Base-by-base conservation (phyloP, 1,140 invertebrate genomes). In the Drusus annulatus region DNA sequence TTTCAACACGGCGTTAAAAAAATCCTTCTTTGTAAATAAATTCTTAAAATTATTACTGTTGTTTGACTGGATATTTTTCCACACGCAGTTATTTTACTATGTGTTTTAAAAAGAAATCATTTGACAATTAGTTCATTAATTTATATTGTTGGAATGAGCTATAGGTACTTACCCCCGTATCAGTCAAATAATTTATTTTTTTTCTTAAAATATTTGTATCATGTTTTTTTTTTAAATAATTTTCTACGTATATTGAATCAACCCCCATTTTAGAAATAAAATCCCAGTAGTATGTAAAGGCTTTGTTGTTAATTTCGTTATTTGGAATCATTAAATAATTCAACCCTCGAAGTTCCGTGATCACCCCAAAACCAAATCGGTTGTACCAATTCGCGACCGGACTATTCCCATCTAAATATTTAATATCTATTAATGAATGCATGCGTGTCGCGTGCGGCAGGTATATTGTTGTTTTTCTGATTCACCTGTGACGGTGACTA, bases 371-470 rank as follows among this genome's bases (percentile, higher is more conserved):
- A 63, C 7, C 6, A 51, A 69, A 51, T 50, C 65, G n/a, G 51
- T 36, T 50, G 65, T 69, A 69, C 65, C 65, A 19, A 69, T 69
- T 69, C 31, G 65, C 65, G 65, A 69, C 3, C 65, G 65, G 65
- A 50, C 65, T n/a, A 19, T 19, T 50, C 17, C 45, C 17, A 17
- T 21, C 54, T 19, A 21, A 17, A n/a, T 23, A 69, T 21, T 19
- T 56, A 56, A 17, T 56, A 17, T 56, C 19, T 56, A 69, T 69
- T 69, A 50, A 45, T 69, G n/a, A 13, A 19, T 69, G 28, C 65
- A 19, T 19, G 65, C 65, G n/a, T 69, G 65, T 6, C 45, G 65
- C 65, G n/a, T 69, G 65, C 13, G 15, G 21, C 65, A 16, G 28
- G 25, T 63, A 5, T 16, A 16, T 63, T 63, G 28, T 63, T 21